Base-by-base conservation (phyloP, 2,888 invertebrate species). In the Hyppa rectilinea region DNA sequence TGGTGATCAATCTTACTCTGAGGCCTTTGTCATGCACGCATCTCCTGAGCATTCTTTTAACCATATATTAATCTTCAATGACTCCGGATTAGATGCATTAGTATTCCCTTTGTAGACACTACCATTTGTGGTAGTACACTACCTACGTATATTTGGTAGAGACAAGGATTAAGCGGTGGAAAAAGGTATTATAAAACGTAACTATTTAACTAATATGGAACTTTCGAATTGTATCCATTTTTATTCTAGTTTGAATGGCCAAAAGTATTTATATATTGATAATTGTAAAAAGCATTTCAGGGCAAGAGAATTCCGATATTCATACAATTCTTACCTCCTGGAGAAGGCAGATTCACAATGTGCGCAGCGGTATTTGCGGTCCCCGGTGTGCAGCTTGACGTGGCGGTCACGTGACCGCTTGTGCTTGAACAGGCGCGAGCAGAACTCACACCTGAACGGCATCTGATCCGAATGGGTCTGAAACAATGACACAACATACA, bases 271-370 rank as follows among this genome's bases (percentile, higher is more conserved):
- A 26, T 40, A 23, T 7, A 31, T 38, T 40, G 9, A 36, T 53
- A 0, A 0, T 31, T 14, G 38, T 6, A 36, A 36, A 62, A 26
- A 49, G 7, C 14, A 40, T 31, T 10, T 26, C 12, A 20, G 56
- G 23, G 12, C 20, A 1, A 5, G n/a, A 14, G 17, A 55, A 17
- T 47, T 20, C 5, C 7, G 1, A 10, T 6, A 29, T 7, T 14
- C 14, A 23, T 17, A 4, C 1, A 43, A 38, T 52, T 14, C 56
- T 94, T 94, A 98, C 98, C 98, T 98, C 94, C 99, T 97, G 64
- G 98, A 98, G 95, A 99, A 99, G 61, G 99, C 98, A 7, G 98
- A 98, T 88, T 98, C 98, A 94, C 99, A 99, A 90, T 98, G 98
- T 17, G 97, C 97, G 92, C 99, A 99, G 90, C 98, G 97, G 95